phyloP scores from a whole-genome alignment of 2,797 vertebrate genomes.

The Masticophis lateralis region DNA sequence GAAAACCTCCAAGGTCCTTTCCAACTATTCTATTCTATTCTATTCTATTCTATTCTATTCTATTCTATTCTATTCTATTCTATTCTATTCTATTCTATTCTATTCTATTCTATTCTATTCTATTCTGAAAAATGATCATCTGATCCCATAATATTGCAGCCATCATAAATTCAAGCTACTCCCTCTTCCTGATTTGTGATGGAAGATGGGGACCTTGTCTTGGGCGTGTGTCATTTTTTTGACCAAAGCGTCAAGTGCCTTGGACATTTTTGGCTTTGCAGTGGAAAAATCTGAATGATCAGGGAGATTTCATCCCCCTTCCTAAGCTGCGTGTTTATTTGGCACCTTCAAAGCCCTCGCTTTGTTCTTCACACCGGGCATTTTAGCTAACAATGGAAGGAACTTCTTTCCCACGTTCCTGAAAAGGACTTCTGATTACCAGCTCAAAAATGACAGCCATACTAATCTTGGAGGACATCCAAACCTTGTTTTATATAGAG shows the following conservation, averaged over 20 bases:
- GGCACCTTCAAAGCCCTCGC: conserved; percentile 59
- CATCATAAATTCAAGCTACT: not conserved
- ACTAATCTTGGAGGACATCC: conserved; percentile 69
- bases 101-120: too few species aligned
- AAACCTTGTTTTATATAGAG: conserved; percentile 62
- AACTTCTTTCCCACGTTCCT: conserved; percentile 73
- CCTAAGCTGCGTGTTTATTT: not conserved
- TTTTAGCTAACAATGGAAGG: conserved; percentile 69
- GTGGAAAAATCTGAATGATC: not conserved
- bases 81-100: too few species aligned
- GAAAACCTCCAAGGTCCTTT: too few species aligned
- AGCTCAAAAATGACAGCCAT: conserved; percentile 67
- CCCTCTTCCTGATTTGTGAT: not conserved
- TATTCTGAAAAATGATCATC: not conserved
- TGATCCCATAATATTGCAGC: not conserved
- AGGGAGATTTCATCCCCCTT: not conserved
- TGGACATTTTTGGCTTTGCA: not conserved
- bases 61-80: too few species aligned
- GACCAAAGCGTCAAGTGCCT: not conserved
- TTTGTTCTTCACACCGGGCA: conserved; percentile 63
- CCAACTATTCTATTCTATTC: too few species aligned
- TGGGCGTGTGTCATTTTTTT: not conserved
- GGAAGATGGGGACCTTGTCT: not conserved
- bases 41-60: too few species aligned
- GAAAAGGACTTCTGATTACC: conserved; percentile 77